Base-by-base conservation (phyloP, 2,888 invertebrate species). In the Mythimna impura region DNA sequence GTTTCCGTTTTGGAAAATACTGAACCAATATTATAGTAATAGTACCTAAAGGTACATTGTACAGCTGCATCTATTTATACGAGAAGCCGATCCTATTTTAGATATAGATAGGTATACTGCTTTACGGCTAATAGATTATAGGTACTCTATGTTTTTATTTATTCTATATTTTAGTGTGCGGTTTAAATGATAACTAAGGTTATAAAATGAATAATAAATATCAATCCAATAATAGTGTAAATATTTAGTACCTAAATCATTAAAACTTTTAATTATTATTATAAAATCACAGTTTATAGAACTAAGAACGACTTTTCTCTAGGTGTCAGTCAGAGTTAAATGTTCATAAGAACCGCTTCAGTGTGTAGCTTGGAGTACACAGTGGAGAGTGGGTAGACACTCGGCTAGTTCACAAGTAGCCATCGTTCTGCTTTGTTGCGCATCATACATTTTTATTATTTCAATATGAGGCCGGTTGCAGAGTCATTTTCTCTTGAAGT, bases 351-450 rank as follows among this genome's bases (percentile, higher is more conserved):
- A 17, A 50, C n/a, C 65, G 61, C 68, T 69, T 47, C 47, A 50
- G 47, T 14, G n/a, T 57, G 6, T 20, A 12, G 30, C 52, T 60
- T 54, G 55, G 8, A 12, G 43, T 55, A 50, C 22, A 64, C 3
- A 47, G 47, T 34, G 20, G 7, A 66, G 66, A 55, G 81, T 34
- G 9, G 36, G 17, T 22, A n/a, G 57, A 60, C 52, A 47, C 65
- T 75, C 75, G n/a, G 40, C 68, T 55, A 64, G 66, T 75, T 83
- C 69, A 66, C 66, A 71, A 76, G 69, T 67, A 50, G 58, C 55
- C 55, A 64, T 43, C 64, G 62, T 50, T 72, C 50, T 52, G 72
- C 81, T 72, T 81, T 70, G 76, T 62, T 71, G 62, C 43, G 50
- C 55, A 58, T 65, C 67, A 61, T 58, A 58, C 52, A 47, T 43